Percentiles rank a stretch among this genome's conserved stretches.
Evolutionary conservation across 2,888 invertebrate genomes (phyloP).

Genomic region (Dasysyrphus tricinctus): DNA sequence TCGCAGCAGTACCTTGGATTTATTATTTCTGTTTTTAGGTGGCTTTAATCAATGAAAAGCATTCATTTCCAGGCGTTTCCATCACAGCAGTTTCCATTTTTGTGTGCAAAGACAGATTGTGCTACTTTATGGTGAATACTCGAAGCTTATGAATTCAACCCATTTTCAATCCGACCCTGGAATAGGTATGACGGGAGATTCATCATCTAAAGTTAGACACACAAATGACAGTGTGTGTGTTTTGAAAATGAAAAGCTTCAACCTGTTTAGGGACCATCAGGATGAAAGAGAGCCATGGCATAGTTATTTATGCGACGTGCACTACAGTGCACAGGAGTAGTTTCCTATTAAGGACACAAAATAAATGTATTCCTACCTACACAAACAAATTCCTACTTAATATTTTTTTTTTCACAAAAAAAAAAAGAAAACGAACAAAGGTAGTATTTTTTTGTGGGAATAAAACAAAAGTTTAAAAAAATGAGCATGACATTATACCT

Average conservation of each 20-base stretch:
- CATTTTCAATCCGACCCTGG: neutral
- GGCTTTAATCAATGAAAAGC: too few relatives aligned
- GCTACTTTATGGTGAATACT: too few relatives aligned
- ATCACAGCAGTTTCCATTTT: too few relatives aligned
- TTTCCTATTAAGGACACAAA: slow-evolving; percentile 49
- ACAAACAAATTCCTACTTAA: slow-evolving; percentile 28
- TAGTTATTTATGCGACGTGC: slow-evolving; percentile 45
- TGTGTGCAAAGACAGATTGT: too few relatives aligned
- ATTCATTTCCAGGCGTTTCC: too few relatives aligned
- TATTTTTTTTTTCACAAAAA: slow-evolving; percentile 11
- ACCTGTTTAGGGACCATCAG: slow-evolving; percentile 39
- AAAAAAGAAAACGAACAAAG: slow-evolving; percentile 7
- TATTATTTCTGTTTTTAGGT: too few relatives aligned
- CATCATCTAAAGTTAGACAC: slow-evolving; percentile 12
- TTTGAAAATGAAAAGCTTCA: slow-evolving; percentile 57
- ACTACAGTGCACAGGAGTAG: slow-evolving; percentile 48
- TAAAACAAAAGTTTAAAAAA: slow-evolving; percentile 2
- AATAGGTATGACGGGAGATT: neutral
- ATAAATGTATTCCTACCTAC: slow-evolving; percentile 17
- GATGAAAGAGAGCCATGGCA: slow-evolving; percentile 19
- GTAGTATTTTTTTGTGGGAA: neutral
- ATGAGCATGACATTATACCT: neutral
- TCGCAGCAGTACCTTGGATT: too few relatives aligned
- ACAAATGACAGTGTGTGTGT: slow-evolving; percentile 44
- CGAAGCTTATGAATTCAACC: too few relatives aligned